phyloP scores from a whole-genome alignment of 2,797 vertebrate species.

The Chromis chromis region DNA sequence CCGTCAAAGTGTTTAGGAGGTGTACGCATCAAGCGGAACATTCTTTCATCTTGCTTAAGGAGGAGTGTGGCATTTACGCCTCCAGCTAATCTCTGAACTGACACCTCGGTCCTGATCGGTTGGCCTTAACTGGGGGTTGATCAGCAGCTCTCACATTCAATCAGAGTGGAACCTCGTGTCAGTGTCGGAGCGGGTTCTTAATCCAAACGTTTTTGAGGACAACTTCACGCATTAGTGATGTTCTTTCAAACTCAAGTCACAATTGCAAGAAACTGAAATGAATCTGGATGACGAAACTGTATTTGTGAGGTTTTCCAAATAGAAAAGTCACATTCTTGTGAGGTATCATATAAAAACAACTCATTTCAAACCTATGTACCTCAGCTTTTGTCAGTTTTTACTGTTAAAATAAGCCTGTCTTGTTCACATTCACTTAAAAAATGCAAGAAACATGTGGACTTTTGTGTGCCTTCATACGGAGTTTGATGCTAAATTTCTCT shows the following conservation, averaged over 20 bases:
- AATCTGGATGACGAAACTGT: slow-evolving; percentile 30
- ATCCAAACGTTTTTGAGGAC: slow-evolving; percentile 42
- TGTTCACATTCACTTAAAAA: background rate
- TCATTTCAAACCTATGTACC: background rate
- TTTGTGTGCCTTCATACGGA: background rate
- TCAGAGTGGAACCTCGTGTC: slow-evolving; percentile 70
- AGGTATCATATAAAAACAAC: background rate
- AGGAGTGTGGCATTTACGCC: slow-evolving; percentile 65
- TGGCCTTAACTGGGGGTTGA: slow-evolving; percentile 73
- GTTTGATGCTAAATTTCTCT: slow-evolving; percentile 4
- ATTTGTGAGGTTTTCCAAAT: slow-evolving; percentile 6
- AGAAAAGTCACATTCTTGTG: background rate
- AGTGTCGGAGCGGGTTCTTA: slow-evolving; percentile 51
- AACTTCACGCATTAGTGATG: slow-evolving; percentile 28
- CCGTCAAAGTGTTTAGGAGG: slow-evolving; percentile 74
- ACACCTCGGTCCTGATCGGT: slow-evolving; percentile 66
- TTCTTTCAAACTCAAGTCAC: slow-evolving; percentile 20
- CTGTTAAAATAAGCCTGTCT: background rate
- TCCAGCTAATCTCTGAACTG: slow-evolving; percentile 69
- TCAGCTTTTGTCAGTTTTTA: background rate
- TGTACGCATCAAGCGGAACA: slow-evolving; percentile 70
- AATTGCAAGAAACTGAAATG: slow-evolving; percentile 14
- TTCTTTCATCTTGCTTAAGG: slow-evolving; percentile 79
- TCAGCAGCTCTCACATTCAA: slow-evolving; percentile 68
- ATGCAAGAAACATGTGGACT: background rate